Conservation (phyloP, 2,113 vertebrate genomes). For the Bombycilla garrulus region DNA sequence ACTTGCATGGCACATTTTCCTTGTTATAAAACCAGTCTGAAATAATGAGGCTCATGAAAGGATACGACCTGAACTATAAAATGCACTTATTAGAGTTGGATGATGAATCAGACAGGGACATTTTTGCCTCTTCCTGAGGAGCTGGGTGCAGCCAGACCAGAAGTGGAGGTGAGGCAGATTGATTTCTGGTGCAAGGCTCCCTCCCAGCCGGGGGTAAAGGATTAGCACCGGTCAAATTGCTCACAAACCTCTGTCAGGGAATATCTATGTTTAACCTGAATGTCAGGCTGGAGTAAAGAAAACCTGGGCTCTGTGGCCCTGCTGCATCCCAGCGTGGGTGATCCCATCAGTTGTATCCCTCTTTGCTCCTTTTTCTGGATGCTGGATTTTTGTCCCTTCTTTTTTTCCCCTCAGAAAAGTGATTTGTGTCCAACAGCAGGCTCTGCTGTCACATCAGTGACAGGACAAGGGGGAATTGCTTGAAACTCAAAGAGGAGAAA, state of each 20-base stretch:
- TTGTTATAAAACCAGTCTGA: slow-evolving; percentile 37
- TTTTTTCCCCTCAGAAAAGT: accelerated
- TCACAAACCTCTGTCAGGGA: not conserved
- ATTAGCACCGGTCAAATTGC: slow-evolving; percentile 12
- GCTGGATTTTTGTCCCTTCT: not conserved
- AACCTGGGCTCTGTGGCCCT: not conserved
- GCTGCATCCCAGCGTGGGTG: not conserved
- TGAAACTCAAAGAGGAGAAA: not conserved
- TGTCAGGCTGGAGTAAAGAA: not conserved
- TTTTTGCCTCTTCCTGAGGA: slow-evolving; percentile 14
- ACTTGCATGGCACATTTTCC: slow-evolving; percentile 27
- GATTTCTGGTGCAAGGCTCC: not conserved
- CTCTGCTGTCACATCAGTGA: accelerated
- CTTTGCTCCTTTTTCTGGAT: not conserved
- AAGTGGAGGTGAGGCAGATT: not conserved
- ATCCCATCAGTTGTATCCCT: not conserved
- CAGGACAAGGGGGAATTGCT: not conserved
- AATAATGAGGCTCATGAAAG: slow-evolving; percentile 63
- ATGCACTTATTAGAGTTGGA: slow-evolving; percentile 34
- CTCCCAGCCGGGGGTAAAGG: not conserved
- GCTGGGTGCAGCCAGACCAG: not conserved
- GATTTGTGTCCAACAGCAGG: not conserved
- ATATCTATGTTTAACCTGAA: not conserved
- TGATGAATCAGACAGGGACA: slow-evolving; percentile 45
- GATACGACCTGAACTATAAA: slow-evolving; percentile 57